Evolutionary conservation across 2,888 invertebrate genomes (phyloP).

Genomic region (Acleris emargana): DNA sequence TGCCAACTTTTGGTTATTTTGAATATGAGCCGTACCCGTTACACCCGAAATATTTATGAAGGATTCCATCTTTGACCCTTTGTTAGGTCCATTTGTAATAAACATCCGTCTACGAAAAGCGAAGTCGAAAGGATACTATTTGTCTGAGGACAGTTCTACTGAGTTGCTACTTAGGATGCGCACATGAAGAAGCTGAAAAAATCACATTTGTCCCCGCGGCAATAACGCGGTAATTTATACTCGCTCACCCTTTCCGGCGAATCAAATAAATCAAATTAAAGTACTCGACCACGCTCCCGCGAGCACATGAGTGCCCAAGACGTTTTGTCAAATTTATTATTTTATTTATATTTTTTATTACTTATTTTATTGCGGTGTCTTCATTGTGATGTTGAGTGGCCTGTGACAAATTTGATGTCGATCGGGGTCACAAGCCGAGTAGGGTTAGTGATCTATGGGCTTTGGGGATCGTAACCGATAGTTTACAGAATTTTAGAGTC

Average conservation of each 20-base stretch:
- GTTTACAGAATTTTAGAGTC: slow-evolving; percentile 77
- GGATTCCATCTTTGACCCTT: neutral
- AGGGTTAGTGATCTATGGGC: slow-evolving; percentile 75
- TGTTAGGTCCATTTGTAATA: neutral
- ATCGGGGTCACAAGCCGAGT: slow-evolving; percentile 71
- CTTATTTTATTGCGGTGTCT: slow-evolving; percentile 68
- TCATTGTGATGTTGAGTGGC: slow-evolving; percentile 77
- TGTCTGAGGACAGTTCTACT: slow-evolving; percentile 18
- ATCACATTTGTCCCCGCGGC: slow-evolving; percentile 48
- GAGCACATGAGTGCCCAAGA: slow-evolving; percentile 79
- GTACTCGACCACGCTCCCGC: slow-evolving; percentile 73
- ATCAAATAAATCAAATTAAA: slow-evolving; percentile 83
- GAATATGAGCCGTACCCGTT: neutral
- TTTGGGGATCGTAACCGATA: slow-evolving; percentile 69
- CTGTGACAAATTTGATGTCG: slow-evolving; percentile 84
- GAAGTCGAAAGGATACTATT: neutral
- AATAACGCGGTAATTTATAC: slow-evolving; percentile 70
- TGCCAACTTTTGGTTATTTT: neutral
- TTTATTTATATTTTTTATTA: slow-evolving; percentile 82
- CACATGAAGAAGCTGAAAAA: slow-evolving; percentile 25
- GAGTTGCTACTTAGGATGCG: slow-evolving; percentile 18
- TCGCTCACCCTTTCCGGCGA: slow-evolving; percentile 72
- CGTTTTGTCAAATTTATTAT: slow-evolving; percentile 84
- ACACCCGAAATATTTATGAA: neutral
- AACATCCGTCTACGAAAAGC: neutral